Evolutionary conservation across 2,888 invertebrate genomes (phyloP).

Genomic region (Spisula subtruncata): DNA sequence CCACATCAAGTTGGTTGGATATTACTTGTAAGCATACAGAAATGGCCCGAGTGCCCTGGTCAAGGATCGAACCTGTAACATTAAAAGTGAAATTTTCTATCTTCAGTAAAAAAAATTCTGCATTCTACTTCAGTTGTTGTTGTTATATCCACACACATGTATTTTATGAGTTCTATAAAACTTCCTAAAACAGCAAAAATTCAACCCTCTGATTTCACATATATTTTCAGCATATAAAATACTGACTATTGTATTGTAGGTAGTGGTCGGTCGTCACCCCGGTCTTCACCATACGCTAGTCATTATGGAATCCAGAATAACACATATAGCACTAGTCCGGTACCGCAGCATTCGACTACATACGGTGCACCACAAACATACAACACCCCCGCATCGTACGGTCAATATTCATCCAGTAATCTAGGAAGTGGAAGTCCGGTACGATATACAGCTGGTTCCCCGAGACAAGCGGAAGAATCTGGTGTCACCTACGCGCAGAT

Average conservation of each 20-base stretch:
- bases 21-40: too few relatives aligned
- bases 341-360: constrained; percentile 38
- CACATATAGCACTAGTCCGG: constrained; percentile 67
- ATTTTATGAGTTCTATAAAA: too few relatives aligned
- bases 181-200: background rate
- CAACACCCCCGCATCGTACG: constrained; percentile 55
- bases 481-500: constrained; percentile 61
- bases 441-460: constrained; percentile 51
- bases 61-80: too few relatives aligned
- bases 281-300: constrained; percentile 73
- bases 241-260: constrained; percentile 47
- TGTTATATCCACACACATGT: too few relatives aligned
- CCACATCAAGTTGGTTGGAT: too few relatives aligned
- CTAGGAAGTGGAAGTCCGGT: constrained; percentile 46
- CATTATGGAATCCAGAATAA: constrained; percentile 78
- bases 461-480: constrained; percentile 41
- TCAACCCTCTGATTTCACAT: background rate
- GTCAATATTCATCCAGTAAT: constrained; percentile 56
- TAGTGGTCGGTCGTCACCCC: constrained; percentile 71
- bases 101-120: too few relatives aligned
- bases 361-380: constrained; percentile 57
- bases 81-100: too few relatives aligned
- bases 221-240: too few relatives aligned
- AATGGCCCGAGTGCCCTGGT: too few relatives aligned
- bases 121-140: too few relatives aligned